Percentiles rank a stretch among this genome's conserved stretches.
These are phyloP conservation scores for Mastomys coucha DNA, from an alignment of 2,113 vertebrate species.

Conservation along the genomic window DNA sequence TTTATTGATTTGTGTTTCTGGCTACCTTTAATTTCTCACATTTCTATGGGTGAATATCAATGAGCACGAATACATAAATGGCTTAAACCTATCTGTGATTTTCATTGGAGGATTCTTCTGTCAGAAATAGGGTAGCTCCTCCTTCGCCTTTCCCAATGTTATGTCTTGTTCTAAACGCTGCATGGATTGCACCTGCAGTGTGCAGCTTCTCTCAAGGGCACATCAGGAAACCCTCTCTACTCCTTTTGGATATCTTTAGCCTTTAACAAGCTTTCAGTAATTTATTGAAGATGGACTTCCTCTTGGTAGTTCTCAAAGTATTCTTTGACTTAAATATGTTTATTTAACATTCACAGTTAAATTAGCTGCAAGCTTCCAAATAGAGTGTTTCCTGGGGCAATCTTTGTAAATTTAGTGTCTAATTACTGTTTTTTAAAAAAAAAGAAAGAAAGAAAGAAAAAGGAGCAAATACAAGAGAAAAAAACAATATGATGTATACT, in stretches of 20 bases:
- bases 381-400: background rate
- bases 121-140: background rate
- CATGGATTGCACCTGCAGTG: too few species aligned
- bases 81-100: background rate
- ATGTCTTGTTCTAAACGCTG: background rate
- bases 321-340: background rate
- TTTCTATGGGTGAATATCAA: background rate
- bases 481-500: background rate
- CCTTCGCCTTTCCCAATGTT: background rate
- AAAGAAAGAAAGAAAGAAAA: background rate
- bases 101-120: background rate
- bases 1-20: constrained; percentile 19
- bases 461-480: constrained; percentile 25
- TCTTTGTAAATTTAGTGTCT: constrained; percentile 1
- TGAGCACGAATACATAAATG: background rate
- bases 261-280: background rate
- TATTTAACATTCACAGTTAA: background rate
- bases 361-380: constrained; percentile 9
- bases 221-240: background rate
- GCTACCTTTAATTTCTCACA: background rate
- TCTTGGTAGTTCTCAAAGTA: background rate
- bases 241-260: background rate
- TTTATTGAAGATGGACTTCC: background rate
- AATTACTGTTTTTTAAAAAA: constrained; percentile 30
- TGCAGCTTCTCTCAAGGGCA: background rate